phyloP scores from a whole-genome alignment of 2,113 vertebrate species.

The Myxocyprinus asiaticus region DNA sequence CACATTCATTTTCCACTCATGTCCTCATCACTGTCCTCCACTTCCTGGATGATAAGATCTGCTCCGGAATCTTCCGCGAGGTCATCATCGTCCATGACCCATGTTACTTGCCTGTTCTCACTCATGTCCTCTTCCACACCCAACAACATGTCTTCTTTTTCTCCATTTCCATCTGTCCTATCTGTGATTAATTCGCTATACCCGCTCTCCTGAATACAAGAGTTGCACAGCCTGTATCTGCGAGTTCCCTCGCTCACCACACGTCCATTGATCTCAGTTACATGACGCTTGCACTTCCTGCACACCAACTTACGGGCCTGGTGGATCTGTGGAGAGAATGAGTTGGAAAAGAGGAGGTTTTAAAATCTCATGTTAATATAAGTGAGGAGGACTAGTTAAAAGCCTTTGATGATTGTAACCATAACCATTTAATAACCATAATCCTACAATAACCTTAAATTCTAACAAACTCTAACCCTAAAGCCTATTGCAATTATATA shows the following conservation, averaged over 20 bases:
- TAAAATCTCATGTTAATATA: neutral
- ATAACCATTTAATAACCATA: no score
- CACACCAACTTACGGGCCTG: slow-evolving; percentile 96
- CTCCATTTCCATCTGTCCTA: slow-evolving; percentile 73
- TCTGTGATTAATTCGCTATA: slow-evolving; percentile 85
- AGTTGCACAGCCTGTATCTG: slow-evolving; percentile 89
- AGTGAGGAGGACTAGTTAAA: no score
- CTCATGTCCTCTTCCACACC: slow-evolving; percentile 85
- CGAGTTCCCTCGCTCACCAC: slow-evolving; percentile 93
- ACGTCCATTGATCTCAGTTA: slow-evolving; percentile 90
- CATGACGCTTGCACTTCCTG: slow-evolving; percentile 92
- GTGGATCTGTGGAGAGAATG: slow-evolving; percentile 82
- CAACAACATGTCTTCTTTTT: slow-evolving; percentile 73
- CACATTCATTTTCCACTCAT: slow-evolving; percentile 76
- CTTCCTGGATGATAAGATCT: slow-evolving; percentile 93
- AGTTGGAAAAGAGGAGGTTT: neutral
- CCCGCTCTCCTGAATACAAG: slow-evolving; percentile 89
- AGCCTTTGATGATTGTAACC: no score
- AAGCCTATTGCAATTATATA: no score
- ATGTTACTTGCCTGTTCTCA: slow-evolving; percentile 79
- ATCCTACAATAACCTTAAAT: no score
- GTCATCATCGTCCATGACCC: slow-evolving; percentile 84
- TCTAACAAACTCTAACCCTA: no score
- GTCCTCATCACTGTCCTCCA: slow-evolving; percentile 94
- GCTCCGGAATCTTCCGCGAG: slow-evolving; percentile 90